These are phyloP conservation scores for Melanostoma scalare DNA, from an alignment of 2,888 invertebrate species.

Conservation along the genomic window DNA sequence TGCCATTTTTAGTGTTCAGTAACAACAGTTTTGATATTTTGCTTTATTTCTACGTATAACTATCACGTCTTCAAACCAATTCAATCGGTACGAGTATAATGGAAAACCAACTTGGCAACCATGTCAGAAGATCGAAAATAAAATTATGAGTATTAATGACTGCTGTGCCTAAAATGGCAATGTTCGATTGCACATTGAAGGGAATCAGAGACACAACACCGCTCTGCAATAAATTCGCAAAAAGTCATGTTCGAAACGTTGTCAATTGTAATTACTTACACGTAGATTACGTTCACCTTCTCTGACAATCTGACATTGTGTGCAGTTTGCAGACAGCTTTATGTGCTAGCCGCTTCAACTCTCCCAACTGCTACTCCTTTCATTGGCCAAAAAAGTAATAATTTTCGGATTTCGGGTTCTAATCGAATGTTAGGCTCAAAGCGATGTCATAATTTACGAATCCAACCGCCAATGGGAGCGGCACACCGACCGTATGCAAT, in stretches of 20 bases:
- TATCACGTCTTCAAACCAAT: too few relatives aligned
- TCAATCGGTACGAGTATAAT: too few relatives aligned
- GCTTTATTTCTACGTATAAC: too few relatives aligned
- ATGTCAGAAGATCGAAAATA: neutral
- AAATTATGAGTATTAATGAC: constrained; percentile 41
- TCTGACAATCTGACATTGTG: constrained; percentile 34
- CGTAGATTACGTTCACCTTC: constrained; percentile 55
- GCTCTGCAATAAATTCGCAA: constrained; percentile 42
- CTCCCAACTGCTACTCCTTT: constrained; percentile 15
- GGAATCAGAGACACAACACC: constrained; percentile 27
- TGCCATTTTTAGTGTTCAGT: too few relatives aligned
- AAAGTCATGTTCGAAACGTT: constrained; percentile 62
- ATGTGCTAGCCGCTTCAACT: neutral
- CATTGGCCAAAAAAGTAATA: constrained; percentile 48
- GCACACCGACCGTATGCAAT: constrained; percentile 8
- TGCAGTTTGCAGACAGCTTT: constrained; percentile 23
- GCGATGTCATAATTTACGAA: constrained; percentile 69
- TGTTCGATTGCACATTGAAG: constrained; percentile 26
- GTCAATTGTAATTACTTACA: constrained; percentile 72
- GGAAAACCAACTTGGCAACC: constrained; percentile 1
- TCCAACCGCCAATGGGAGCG: constrained; percentile 53
- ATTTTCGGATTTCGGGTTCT: constrained; percentile 34
- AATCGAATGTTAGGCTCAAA: constrained; percentile 31
- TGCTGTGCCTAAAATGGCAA: constrained; percentile 33
- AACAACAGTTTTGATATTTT: too few relatives aligned